These are phyloP conservation scores for Drosophila takahashii DNA, from an alignment of 1,140 invertebrate species.

Conservation along the genomic window DNA sequence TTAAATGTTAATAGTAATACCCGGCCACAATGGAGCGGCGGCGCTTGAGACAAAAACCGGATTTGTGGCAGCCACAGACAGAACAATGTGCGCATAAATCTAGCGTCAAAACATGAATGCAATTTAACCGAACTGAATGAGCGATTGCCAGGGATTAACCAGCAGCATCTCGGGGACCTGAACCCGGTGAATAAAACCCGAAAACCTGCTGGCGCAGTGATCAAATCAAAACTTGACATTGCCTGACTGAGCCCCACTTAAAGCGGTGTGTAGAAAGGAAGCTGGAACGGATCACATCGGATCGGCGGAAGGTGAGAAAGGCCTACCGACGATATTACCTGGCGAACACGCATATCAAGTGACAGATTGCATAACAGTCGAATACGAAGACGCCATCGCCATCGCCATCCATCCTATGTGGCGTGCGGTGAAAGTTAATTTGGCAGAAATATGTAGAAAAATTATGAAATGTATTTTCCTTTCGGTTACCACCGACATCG, in stretches of 20 bases:
- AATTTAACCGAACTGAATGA: constrained; percentile 69
- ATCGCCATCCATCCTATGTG: constrained; percentile 48
- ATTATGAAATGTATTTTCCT: constrained; percentile 79
- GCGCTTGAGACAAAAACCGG: constrained; percentile 61
- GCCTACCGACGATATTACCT: constrained; percentile 31
- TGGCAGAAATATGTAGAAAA: constrained; percentile 70
- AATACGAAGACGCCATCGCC: constrained; percentile 34
- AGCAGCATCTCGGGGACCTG: not conserved
- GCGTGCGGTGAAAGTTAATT: constrained; percentile 80
- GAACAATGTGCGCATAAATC: constrained; percentile 80
- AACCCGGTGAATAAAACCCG: constrained; percentile 14
- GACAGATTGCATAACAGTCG: constrained; percentile 53
- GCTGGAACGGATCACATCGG: constrained; percentile 15
- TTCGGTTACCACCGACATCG: constrained; percentile 59
- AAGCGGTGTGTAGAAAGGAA: constrained; percentile 62
- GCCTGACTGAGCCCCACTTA: constrained; percentile 46
- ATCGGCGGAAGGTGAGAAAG: constrained; percentile 35
- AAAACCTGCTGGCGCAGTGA: constrained; percentile 53
- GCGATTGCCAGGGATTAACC: constrained; percentile 71
- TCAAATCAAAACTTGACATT: constrained; percentile 81
- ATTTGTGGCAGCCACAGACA: constrained; percentile 67
- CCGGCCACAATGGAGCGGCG: constrained; percentile 34
- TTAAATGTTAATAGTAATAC: constrained; percentile 77
- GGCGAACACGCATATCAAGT: constrained; percentile 53
- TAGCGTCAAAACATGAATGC: constrained; percentile 71